Evolutionary conservation across 1,140 invertebrate species (phyloP).

Genomic region (Lasioglossum albipes): DNA sequence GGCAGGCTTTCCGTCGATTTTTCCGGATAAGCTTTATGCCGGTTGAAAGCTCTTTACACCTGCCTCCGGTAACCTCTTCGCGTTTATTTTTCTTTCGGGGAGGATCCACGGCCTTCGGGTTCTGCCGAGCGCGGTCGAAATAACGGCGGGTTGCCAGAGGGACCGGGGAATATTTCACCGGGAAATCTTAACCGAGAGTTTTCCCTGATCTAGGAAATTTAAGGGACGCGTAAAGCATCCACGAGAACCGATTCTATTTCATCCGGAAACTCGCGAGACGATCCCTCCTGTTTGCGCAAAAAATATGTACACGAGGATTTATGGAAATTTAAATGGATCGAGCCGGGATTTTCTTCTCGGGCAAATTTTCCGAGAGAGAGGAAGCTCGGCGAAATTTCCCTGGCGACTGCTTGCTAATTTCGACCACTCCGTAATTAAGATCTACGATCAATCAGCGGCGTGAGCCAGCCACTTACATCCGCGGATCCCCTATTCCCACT

Average conservation of each 20-base stretch:
- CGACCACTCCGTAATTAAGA: not conserved
- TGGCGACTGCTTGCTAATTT: not conserved
- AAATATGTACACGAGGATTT: not conserved
- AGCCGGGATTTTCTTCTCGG: not conserved
- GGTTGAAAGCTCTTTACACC: slow-evolving; percentile 19
- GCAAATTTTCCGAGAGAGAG: not conserved
- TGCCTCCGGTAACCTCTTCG: not conserved
- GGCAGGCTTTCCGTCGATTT: slow-evolving; percentile 19
- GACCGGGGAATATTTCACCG: not conserved
- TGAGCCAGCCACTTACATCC: not conserved
- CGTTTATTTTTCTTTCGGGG: slow-evolving; percentile 13
- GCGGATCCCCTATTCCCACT: not conserved
- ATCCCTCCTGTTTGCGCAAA: not conserved
- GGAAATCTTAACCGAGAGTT: not conserved
- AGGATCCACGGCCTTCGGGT: not conserved
- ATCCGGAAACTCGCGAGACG: not conserved
- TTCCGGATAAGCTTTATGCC: slow-evolving; percentile 30
- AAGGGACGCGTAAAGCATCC: not conserved
- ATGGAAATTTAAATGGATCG: not conserved
- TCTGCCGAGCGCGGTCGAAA: not conserved
- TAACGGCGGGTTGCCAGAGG: not conserved
- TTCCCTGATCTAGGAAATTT: not conserved
- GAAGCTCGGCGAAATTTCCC: not conserved
- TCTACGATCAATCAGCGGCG: not conserved
- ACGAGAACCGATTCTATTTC: not conserved